A percentile compares a stretch with the other conserved stretches of the same genome.
Conservation (phyloP, 2,888 invertebrate species). For the Oxyteleia sp. region DNA sequence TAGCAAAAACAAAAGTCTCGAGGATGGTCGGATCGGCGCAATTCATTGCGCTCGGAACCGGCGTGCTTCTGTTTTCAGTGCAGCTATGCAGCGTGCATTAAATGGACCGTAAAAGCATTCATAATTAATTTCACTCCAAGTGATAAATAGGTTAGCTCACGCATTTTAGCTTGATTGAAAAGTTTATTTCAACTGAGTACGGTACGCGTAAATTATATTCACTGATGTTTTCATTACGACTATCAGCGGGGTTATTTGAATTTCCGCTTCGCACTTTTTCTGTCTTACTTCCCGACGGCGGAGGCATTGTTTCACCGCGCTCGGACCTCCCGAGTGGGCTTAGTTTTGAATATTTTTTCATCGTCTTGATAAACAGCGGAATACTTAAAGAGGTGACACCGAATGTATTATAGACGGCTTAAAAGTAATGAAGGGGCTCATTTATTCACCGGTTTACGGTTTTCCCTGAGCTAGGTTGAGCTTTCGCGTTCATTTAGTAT, state of each 20-base stretch:
- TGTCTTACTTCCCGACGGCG: background rate
- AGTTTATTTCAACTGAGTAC: conserved; percentile 45
- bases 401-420: conserved; percentile 61
- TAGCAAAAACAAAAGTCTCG: conserved; percentile 31
- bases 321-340: conserved; percentile 17
- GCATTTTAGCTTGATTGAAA: conserved; percentile 61
- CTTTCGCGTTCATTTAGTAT: conserved; percentile 54
- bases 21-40: background rate
- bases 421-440: conserved; percentile 61
- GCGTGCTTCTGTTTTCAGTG: conserved; percentile 24
- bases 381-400: conserved; percentile 47
- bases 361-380: conserved; percentile 50
- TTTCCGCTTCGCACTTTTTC: background rate
- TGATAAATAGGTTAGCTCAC: conserved; percentile 48
- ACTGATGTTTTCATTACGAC: conserved; percentile 46
- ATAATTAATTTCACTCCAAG: conserved; percentile 57
- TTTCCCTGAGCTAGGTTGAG: conserved; percentile 39
- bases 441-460: conserved; percentile 55
- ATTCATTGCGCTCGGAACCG: conserved; percentile 11
- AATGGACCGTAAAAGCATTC: conserved; percentile 67
- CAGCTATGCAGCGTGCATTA: conserved; percentile 32
- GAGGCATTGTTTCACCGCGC: background rate
- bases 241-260: conserved; percentile 16
- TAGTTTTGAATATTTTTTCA: conserved; percentile 51
- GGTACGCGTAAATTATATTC: conserved; percentile 24